Base-by-base conservation (phyloP, 2,797 vertebrate genomes). In the Ptychobarbus kaznakovi region DNA sequence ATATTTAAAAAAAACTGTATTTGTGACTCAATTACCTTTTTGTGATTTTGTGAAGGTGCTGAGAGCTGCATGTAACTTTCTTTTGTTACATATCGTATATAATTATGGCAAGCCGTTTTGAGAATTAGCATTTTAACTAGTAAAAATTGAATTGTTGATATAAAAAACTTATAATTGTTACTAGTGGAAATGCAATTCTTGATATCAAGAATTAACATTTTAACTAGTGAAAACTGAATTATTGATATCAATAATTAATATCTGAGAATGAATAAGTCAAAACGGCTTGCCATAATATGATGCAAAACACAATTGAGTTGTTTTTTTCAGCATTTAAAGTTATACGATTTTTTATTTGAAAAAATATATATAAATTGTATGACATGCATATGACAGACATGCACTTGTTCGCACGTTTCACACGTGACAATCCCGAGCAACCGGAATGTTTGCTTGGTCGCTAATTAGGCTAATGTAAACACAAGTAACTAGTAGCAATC, bases 361-460 rank as follows among this genome's bases (percentile, higher is more conserved):
- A 56, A 56, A 56, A 20, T 5, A 49, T 1, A 22, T 3, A 22
- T 15, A 16, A 46, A 73, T 16, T 28, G 46, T 20, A 38, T 38
- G 18, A 22, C 66, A 69, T 38, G 16, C 65, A 18, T 44, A 35
- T 51, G 10, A 13, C 35, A 42, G 12, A 8, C 35, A 61, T 16
- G 13, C 22, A 61, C 13, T 0, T 10, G 72, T 74, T 74, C 72
- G 15, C 25, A 28, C 1, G 35, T 44, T 61, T 72, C 38, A 35
- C 16, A 6, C 40, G 10, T 35, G 12, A 10, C 18, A 51, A 9
- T 35, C 63, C n/a, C 16, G 63, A 77, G 61, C 46, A 77, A 68
- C 61, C 63, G 73, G 44, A 68, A 68, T 40, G 10, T 84, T 77
- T 16, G 82, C 32, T 69, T 68, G 18, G 22, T 63, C 4, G 32